Base-by-base conservation (phyloP, 1,140 invertebrate species). In the Drosophila tropicalis region DNA sequence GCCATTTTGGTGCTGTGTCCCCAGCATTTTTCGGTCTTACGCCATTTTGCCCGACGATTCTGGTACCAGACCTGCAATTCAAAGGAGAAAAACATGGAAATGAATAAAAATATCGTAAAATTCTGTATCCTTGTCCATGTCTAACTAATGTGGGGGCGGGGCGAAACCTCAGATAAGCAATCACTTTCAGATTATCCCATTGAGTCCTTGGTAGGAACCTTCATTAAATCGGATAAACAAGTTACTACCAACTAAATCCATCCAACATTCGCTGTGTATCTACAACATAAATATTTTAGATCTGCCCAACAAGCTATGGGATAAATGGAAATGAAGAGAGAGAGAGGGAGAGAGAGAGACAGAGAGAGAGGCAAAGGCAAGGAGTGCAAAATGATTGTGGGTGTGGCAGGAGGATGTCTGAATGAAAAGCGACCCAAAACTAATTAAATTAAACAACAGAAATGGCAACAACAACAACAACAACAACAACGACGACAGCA, bases 21-120 rank as follows among this genome's bases (percentile, higher is more conserved):
- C 98, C 98, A 99, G 85, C 98, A 99, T 93, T 99, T 99, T 93
- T 99, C 98, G 17, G 98, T 99, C 93, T 99, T 99, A 64, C 98
- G 95, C 98, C 98, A 99, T 93, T 99, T 99, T 76, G 98, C 98
- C 67, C 98, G 94, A 25, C 98, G 94, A 92, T 99, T 99, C 94
- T 99, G 91, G 63, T 99, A 99, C 98, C 98, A 99, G 1, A 99
- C 98, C 98, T 99, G 94, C 22, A 93, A 93, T 17, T 1, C 5
- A 5, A 62, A 58, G 5, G 10, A 36, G n/a, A 25, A 15, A 17
- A 32, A 32, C 17, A 9, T 5, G 5, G 0, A 0, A 39, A 5
- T 10, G 40, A 51, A 36, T 47, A 29, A 29, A 44, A 7, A 47
- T 17, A 4, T 25, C 4, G 22, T 3, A 25, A 25, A 25, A 25